phyloP scores from a whole-genome alignment of 2,797 vertebrate genomes.

The Chaetophractus vellerosus region DNA sequence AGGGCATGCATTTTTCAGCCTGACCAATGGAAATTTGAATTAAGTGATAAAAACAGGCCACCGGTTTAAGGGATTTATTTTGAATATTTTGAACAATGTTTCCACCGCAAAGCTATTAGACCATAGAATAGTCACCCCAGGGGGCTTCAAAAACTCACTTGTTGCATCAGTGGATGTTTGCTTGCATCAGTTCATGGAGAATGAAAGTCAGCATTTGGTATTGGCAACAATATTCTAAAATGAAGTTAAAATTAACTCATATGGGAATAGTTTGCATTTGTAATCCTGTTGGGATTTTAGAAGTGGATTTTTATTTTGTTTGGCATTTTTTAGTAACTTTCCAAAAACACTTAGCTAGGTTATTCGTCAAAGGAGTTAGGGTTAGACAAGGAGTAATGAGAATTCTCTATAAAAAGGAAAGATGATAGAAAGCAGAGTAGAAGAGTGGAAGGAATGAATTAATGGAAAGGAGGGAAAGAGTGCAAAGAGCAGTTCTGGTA shows the following conservation, averaged over 20 bases:
- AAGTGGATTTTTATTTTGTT: background rate
- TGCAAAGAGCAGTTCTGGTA: background rate
- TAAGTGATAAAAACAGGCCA: background rate
- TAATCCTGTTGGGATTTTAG: constrained; percentile 6
- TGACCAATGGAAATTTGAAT: constrained; percentile 8
- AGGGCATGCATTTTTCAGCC: background rate
- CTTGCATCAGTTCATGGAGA: background rate
- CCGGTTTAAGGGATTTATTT: background rate
- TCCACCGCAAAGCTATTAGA: background rate
- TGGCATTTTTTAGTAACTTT: background rate
- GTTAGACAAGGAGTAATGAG: background rate
- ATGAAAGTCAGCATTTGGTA: constrained; percentile 10
- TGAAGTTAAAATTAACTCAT: background rate
- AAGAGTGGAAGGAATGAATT: background rate
- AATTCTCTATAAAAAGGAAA: background rate
- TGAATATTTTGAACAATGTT: background rate
- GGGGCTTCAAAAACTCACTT: background rate
- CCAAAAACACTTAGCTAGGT: background rate
- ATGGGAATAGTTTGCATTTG: constrained; percentile 43
- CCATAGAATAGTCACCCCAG: background rate
- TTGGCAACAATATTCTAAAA: constrained; percentile 18
- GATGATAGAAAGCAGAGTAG: background rate
- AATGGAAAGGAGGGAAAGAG: background rate
- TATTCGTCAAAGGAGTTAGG: background rate
- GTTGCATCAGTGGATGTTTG: constrained; percentile 14